These are phyloP conservation scores for Siphamia tubifer DNA, from an alignment of 2,113 vertebrate genomes.

Conservation along the genomic window DNA sequence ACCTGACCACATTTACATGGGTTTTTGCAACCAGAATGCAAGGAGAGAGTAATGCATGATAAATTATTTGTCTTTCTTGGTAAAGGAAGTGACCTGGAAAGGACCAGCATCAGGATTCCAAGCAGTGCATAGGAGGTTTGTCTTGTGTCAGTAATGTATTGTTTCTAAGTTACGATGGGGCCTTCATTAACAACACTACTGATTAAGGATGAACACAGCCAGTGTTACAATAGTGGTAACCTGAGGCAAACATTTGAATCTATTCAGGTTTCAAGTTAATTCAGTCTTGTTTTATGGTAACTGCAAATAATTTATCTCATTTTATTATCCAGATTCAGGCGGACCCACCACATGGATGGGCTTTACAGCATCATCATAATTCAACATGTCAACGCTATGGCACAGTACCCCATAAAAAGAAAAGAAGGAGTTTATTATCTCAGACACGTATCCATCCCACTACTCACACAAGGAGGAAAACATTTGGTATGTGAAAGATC, in stretches of 20 bases:
- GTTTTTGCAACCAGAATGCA: slow-evolving; percentile 33
- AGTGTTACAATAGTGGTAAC: not conserved
- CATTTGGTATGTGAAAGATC: too few species aligned
- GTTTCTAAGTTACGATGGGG: not conserved
- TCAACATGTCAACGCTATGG: not conserved
- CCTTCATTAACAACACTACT: not conserved
- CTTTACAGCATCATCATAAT: not conserved
- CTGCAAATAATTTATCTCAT: not conserved
- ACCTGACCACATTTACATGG: slow-evolving; percentile 63
- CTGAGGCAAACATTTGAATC: not conserved
- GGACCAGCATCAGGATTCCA: slow-evolving; percentile 39
- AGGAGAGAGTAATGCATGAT: slow-evolving; percentile 51
- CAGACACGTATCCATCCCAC: not conserved
- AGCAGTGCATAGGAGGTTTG: slow-evolving; percentile 30
- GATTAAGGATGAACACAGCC: not conserved
- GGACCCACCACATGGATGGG: not conserved
- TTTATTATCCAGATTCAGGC: not conserved
- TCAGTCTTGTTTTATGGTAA: not conserved
- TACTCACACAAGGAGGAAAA: too few species aligned
- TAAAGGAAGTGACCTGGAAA: slow-evolving; percentile 34
- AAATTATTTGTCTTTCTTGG: slow-evolving; percentile 46
- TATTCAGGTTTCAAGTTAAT: not conserved
- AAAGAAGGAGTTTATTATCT: not conserved
- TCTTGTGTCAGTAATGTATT: slow-evolving; percentile 7
- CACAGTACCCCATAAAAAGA: not conserved